A percentile compares a stretch with the other conserved stretches of the same genome.
phyloP scores from a whole-genome alignment of 2,888 invertebrate species.

The Thereva nobilitata region DNA sequence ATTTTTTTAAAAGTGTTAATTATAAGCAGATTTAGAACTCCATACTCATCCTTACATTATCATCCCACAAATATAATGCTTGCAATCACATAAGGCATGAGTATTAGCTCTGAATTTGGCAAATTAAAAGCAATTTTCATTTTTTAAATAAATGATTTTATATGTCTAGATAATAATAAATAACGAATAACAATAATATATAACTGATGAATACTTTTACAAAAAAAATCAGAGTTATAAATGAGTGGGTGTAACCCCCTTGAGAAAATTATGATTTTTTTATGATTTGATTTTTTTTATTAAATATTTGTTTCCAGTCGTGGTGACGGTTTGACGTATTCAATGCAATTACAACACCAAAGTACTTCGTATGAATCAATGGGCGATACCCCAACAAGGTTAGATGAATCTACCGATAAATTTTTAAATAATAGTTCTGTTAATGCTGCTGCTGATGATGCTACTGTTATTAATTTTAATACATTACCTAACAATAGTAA shows the following conservation, averaged over 20 bases:
- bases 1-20: conserved; percentile 40
- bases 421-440: conserved; percentile 49
- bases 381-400: conserved; percentile 84
- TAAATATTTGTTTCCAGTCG: conserved; percentile 66
- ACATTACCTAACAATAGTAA: conserved; percentile 36
- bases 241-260: no score
- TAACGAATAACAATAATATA: no score
- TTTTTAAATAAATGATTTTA: no score
- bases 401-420: conserved; percentile 62
- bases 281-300: conserved; percentile 22
- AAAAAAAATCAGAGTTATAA: no score
- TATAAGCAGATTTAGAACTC: conserved; percentile 28
- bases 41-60: conserved; percentile 9
- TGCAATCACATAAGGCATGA: conserved; percentile 27
- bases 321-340: conserved; percentile 87
- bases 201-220: no score
- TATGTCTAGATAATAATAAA: no score
- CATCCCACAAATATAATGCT: conserved; percentile 17
- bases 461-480: conserved; percentile 42
- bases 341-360: conserved; percentile 74
- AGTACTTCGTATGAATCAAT: conserved; percentile 81
- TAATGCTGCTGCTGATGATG: conserved; percentile 39
- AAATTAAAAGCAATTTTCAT: conserved; percentile 39
- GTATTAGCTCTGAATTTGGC: conserved; percentile 38
- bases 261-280: not conserved